Evolutionary conservation across 2,113 vertebrate genomes (phyloP), one percentile per base, ranked within the genome.

Genomic region (Neodon shergylaensis): DNA sequence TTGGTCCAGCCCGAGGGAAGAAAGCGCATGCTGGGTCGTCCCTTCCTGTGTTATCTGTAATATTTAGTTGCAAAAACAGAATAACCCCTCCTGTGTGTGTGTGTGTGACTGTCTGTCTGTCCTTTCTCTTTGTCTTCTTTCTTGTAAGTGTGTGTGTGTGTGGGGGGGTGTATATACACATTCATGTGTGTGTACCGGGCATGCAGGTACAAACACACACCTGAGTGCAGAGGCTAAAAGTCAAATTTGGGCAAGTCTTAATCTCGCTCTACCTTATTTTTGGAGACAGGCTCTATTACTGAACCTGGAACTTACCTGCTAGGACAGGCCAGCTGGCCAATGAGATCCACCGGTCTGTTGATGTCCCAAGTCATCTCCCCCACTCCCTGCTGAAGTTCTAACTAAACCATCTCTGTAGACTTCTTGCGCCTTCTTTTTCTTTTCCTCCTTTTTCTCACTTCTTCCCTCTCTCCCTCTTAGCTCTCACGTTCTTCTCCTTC

Each of bases 1-100:
- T 84, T 77, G 70, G 70, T 94, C 90, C 94, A 91, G 95, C 92
- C 97, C 96, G 76, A 94, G 79, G 89, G 76, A 96, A 91, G 93
- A 96, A 97, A 96, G 90, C 68, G 87, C 63, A 0, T 0, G 12
- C 63, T 76, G 88, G 79, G 94, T 94, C 52, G 90, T 94, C 52
- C 78, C 94, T 90, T 85, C 86, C 92, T 74, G 78, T 88, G 94
- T 96, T 85, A 92, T 84, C 78, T 95, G 72, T 84, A 91, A 95
- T 84, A 92, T 83, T 74, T 95, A 39, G 1, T 88, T 96, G 84
- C 92, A 73, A 93, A 92, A 77, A 87, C 73, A 93, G 19, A 93
- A 36, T 63, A 19, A 5, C 65, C 7, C 49, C 8, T 24, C 28
- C 10, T 72, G 36, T 72, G 16, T 77, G n/a, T 73, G 72, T 74